Conservation (phyloP, 2,113 vertebrate genomes). For the Sturnus vulgaris region DNA sequence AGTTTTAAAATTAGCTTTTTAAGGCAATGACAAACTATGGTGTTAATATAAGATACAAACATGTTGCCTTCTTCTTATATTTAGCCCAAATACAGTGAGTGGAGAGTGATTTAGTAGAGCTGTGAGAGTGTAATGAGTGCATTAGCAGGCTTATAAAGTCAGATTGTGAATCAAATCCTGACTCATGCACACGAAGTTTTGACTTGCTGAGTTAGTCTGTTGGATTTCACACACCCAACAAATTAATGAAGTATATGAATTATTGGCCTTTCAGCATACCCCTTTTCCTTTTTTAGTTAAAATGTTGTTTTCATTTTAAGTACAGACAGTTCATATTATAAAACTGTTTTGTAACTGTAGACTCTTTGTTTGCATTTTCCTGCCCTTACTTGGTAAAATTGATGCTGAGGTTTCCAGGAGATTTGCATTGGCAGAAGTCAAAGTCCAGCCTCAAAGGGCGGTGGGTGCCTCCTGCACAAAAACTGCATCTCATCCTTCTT, state of each 20-base stretch:
- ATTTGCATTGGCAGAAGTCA: not conserved
- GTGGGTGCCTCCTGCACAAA: not conserved
- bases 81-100: not conserved
- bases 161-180: conserved; percentile 17
- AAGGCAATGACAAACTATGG: not conserved
- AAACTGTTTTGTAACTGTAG: not conserved
- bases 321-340: not conserved
- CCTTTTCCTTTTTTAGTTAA: not conserved
- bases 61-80: not conserved
- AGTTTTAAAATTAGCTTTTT: not conserved
- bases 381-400: not conserved
- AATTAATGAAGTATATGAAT: not conserved
- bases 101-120: not conserved
- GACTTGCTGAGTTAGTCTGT: conserved; percentile 5
- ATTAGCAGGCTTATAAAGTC: conserved; percentile 6
- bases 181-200: not conserved
- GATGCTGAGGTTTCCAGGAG: not conserved
- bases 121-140: not conserved
- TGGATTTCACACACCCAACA: not conserved
- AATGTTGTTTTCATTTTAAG: not conserved
- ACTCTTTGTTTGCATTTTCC: not conserved
- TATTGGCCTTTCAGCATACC: not conserved
- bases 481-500: not conserved
- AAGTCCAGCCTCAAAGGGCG: not conserved
- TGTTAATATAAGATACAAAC: not conserved